Base-by-base conservation (phyloP, 2,113 vertebrate species). In the Mesitornis unicolor region DNA sequence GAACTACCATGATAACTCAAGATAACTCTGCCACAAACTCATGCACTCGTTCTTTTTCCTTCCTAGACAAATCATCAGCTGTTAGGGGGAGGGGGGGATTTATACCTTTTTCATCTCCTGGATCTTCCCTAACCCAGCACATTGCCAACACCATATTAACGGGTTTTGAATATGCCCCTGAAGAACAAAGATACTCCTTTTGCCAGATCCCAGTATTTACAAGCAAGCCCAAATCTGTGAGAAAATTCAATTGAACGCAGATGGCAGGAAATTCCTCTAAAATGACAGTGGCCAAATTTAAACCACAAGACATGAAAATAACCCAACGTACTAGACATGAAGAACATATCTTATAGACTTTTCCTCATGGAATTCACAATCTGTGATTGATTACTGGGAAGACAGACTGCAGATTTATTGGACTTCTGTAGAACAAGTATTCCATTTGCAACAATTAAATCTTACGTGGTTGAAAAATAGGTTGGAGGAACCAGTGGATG, bases 221-320 rank as follows among this genome's bases (percentile, higher is more conserved):
- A 99, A 99, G 98, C 98, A 98, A 98, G 98, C 98, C 97, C 97
- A 98, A 99, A 99, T 99, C 98, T 99, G 98, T 98, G 98, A 99
- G 98, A 98, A 99, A 98, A 99, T 99, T 98, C 98, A 98, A 99
- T 99, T 99, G 98, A 98, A 99, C 5, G 95, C 99, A 99, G 99
- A 99, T 99, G 99, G 98, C 99, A 99, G 99, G 99, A 99, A 99
- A 99, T 99, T 99, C 99, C 99, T 99, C 98, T 97, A 98, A 99
- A 99, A 99, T 99, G 99, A 99, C 99, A 99, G 98, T 98, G 98
- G 98, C 98, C 99, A 99, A 99, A 99, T 98, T 98, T 97, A 98
- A 98, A 99, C 99, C 99, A 97, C 99, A 99, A 98, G 98, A 99
- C 98, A 99, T 98, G 98, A 98, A 98, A 98, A 98, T 98, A 98